A percentile compares a stretch with the other conserved stretches of the same genome.
phyloP scores from a whole-genome alignment of 2,797 vertebrate genomes.

The Amazonetta brasiliensis region DNA sequence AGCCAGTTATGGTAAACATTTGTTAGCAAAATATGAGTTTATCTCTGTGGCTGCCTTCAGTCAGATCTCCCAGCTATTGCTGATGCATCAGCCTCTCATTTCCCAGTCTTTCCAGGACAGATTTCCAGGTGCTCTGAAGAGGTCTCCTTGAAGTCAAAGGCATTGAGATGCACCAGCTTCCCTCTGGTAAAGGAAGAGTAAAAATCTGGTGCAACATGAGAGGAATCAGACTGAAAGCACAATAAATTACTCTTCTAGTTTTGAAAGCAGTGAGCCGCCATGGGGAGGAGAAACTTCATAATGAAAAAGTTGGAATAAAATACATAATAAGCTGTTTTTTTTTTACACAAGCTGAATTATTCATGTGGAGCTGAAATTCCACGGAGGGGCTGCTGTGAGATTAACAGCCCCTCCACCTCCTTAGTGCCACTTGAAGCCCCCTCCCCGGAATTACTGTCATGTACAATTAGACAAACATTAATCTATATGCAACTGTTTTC shows the following conservation, averaged over 20 bases:
- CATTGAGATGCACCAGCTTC: accelerated
- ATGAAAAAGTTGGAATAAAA: neutral
- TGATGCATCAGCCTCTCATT: neutral
- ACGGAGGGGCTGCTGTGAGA: slow-evolving; percentile 14
- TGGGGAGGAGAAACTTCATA: neutral
- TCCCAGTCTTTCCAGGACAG: neutral
- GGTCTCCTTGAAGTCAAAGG: neutral
- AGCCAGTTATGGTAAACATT: neutral
- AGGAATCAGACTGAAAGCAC: neutral
- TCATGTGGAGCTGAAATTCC: slow-evolving; percentile 6
- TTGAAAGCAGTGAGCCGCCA: neutral
- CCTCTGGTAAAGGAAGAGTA: neutral
- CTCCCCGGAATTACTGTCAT: neutral
- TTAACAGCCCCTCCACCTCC: slow-evolving; percentile 9
- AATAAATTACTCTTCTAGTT: neutral
- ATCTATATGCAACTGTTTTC: neutral
- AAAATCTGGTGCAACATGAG: neutral
- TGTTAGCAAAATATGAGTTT: neutral
- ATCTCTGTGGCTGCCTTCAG: neutral
- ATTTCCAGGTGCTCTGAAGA: neutral
- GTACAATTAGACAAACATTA: slow-evolving; percentile 33
- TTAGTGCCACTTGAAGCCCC: neutral
- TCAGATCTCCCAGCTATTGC: neutral
- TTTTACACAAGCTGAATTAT: slow-evolving; percentile 24
- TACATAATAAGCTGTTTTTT: neutral